Base-by-base conservation (phyloP, 2,888 invertebrate species). In the Cepaea hortensis region DNA sequence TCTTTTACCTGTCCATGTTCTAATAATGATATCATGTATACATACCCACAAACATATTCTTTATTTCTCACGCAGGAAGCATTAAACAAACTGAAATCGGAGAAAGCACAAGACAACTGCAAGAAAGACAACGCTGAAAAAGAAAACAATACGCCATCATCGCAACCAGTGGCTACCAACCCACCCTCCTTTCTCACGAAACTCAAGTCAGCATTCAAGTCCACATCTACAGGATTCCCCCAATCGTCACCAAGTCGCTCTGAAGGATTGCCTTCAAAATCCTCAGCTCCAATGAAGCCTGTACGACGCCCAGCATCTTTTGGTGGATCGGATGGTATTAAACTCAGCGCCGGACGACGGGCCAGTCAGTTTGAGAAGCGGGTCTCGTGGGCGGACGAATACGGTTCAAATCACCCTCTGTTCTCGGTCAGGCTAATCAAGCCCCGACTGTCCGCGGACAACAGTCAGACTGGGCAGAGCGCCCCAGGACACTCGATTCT, bases 311-410 rank as follows among this genome's bases (percentile, higher is more conserved):
- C 87, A 0, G 87, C 87, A 6, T 87, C 87, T n/a, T 87, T 87
- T 62, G 87, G 87, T 15, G 87, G 81, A 6, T 65, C 81, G 1
- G 87, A 87, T 65, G 75, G 11, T 13, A 70, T 87, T 23, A 87
- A 87, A 23, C 81, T 65, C 46, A 13, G 62, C 11, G 23, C 80
- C 9, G 75, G 23, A 23, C 70, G 87, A 11, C 50, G 81, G 9
- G 68, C 86, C 7, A 86, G 86, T 23, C 76, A 86, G 46, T 76
- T 23, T 11, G 87, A 87, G 72, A 87, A 87, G 20, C 70, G 83
- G 35, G 87, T 87, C 0, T 79, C 81, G 5, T 87, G 87, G 87
- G 87, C 87, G 4, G 87, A 87, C 68, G 84, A 87, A 68, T 15
- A 48, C 9, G 87, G 87, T 15, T 68, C 87, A 0, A 61, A 70